These are phyloP conservation scores for Epinephelus cyanopodus DNA, from an alignment of 2,113 vertebrate species.

Conservation along the genomic window DNA sequence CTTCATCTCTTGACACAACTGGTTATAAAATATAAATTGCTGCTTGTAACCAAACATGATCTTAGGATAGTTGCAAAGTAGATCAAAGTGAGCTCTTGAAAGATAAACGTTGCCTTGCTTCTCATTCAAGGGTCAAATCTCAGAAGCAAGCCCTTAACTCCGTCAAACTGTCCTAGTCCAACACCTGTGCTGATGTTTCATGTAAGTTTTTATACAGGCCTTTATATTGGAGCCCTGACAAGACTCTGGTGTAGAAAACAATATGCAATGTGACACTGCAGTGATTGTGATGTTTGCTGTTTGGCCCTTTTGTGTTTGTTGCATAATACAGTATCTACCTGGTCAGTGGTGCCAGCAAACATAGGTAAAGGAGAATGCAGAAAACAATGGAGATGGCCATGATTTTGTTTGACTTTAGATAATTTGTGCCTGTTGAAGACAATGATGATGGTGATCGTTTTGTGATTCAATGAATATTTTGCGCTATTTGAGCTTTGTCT, in stretches of 20 bases:
- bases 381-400: constrained; percentile 16
- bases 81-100: constrained; percentile 27
- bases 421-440: constrained; percentile 29
- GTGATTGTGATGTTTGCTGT: constrained; percentile 49
- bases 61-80: constrained; percentile 39
- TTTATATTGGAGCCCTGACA: constrained; percentile 22
- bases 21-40: constrained; percentile 65
- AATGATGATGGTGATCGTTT: constrained; percentile 8
- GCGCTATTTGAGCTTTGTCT: background rate
- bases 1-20: constrained; percentile 64
- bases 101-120: constrained; percentile 15
- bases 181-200: constrained; percentile 41
- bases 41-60: constrained; percentile 48
- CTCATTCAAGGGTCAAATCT: background rate
- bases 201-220: constrained; percentile 18
- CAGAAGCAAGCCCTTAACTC: constrained; percentile 36
- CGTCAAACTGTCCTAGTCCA: background rate
- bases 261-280: constrained; percentile 20
- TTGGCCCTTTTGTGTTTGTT: constrained; percentile 69
- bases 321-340: constrained; percentile 67
- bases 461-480: constrained; percentile 8
- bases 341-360: constrained; percentile 46
- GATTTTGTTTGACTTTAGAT: constrained; percentile 14
- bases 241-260: constrained; percentile 25
- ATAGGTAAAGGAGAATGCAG: background rate